Evolutionary conservation across 2,797 vertebrate genomes (phyloP).

Genomic region (Mionectes olivaceus): DNA sequence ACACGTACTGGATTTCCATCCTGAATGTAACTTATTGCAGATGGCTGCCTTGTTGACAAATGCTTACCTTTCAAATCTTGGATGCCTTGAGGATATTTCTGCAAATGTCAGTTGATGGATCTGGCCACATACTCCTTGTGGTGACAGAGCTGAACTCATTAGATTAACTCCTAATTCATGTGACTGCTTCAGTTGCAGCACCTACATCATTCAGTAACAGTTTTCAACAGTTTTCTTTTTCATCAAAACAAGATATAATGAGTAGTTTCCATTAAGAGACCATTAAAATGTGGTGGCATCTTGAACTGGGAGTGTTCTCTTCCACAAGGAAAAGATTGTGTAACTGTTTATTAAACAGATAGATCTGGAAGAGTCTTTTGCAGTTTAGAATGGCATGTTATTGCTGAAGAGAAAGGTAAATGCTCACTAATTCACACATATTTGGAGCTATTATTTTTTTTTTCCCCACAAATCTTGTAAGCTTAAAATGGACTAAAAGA

Average conservation of each 20-base stretch:
- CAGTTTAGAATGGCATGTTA: background rate
- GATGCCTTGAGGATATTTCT: slow-evolving; percentile 34
- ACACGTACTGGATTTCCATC: background rate
- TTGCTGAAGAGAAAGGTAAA: background rate
- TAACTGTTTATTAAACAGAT: background rate
- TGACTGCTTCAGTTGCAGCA: background rate
- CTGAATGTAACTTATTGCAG: background rate
- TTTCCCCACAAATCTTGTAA: background rate
- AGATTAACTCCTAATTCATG: background rate
- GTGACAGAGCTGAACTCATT: background rate
- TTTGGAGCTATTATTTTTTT: background rate
- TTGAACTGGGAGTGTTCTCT: background rate
- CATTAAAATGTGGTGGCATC: background rate
- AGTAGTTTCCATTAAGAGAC: background rate
- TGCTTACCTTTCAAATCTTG: slow-evolving; percentile 46
- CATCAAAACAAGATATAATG: background rate
- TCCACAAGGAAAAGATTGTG: background rate
- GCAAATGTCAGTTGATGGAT: slow-evolving; percentile 54
- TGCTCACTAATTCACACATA: background rate
- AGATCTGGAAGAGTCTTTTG: background rate
- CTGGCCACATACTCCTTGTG: background rate
- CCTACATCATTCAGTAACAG: background rate
- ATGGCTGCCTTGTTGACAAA: slow-evolving; percentile 8
- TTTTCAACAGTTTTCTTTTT: background rate
- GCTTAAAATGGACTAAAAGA: background rate